A percentile compares a stretch with the other conserved stretches of the same genome.
These are phyloP conservation scores for Dicrurus megarhynchus DNA, from an alignment of 2,113 vertebrate species.

Conservation along the genomic window DNA sequence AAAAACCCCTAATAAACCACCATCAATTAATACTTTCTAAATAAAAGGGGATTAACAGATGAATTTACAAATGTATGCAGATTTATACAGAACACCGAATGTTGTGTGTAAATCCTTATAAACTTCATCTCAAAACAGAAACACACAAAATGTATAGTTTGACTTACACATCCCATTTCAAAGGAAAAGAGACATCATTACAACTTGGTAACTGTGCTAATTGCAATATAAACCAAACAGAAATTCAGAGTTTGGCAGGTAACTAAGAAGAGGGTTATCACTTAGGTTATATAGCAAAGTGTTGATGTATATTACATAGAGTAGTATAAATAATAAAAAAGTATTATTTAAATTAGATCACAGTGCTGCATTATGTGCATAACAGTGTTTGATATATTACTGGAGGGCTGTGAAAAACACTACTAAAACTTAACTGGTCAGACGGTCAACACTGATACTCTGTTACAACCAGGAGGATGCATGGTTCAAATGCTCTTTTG, in stretches of 20 bases:
- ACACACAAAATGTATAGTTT: slow-evolving; percentile 71
- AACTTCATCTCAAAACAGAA: slow-evolving; percentile 68
- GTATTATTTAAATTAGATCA: slow-evolving; percentile 88
- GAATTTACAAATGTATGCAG: slow-evolving; percentile 67
- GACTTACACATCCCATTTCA: slow-evolving; percentile 74
- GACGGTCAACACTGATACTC: slow-evolving; percentile 75
- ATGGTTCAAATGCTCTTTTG: slow-evolving; percentile 70
- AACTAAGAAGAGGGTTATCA: slow-evolving; percentile 78
- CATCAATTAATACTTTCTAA: slow-evolving; percentile 44
- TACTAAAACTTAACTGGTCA: slow-evolving; percentile 68
- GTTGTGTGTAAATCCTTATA: slow-evolving; percentile 72
- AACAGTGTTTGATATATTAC: slow-evolving; percentile 83
- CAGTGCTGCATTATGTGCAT: slow-evolving; percentile 83
- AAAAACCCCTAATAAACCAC: slow-evolving; percentile 42
- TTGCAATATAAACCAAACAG: slow-evolving; percentile 75
- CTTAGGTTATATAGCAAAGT: slow-evolving; percentile 82
- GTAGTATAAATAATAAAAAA: slow-evolving; percentile 87
- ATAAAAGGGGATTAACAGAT: slow-evolving; percentile 58
- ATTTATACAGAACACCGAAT: slow-evolving; percentile 74
- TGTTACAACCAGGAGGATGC: slow-evolving; percentile 67
- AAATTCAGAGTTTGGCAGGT: slow-evolving; percentile 71
- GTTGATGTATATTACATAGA: slow-evolving; percentile 82
- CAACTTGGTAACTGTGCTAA: slow-evolving; percentile 74
- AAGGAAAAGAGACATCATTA: slow-evolving; percentile 72
- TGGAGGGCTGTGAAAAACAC: slow-evolving; percentile 76